Evolutionary conservation across 2,797 vertebrate genomes (phyloP).

Genomic region (Chrosomus eos): DNA sequence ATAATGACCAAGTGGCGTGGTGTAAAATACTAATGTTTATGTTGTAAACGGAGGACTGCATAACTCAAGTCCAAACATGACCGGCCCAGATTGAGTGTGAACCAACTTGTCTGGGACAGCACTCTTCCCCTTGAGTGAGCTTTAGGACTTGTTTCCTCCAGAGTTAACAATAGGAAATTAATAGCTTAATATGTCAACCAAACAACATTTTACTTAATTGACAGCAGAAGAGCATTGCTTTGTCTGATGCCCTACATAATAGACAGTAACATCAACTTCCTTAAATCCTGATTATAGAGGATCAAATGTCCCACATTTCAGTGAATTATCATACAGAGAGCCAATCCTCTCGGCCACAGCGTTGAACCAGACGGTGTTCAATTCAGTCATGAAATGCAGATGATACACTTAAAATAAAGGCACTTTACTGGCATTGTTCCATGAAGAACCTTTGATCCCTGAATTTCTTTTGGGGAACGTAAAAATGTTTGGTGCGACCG

Average conservation of each 20-base stretch:
- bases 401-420: not conserved
- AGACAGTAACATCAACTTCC: constrained; percentile 36
- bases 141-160: not conserved
- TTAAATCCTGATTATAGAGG: constrained; percentile 11
- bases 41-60: constrained; percentile 26
- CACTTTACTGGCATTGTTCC: not conserved
- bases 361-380: not conserved
- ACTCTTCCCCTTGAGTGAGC: not conserved
- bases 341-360: not conserved
- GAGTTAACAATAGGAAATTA: not conserved
- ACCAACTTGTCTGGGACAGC: not conserved
- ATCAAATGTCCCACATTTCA: not conserved
- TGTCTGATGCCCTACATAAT: constrained; percentile 24
- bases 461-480: not conserved
- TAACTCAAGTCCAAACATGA: constrained; percentile 29
- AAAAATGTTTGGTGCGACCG: not conserved
- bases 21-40: constrained; percentile 39
- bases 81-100: not conserved
- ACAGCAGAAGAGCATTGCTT: constrained; percentile 25
- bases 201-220: constrained; percentile 14
- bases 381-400: constrained; percentile 31
- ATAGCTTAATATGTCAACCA: not conserved
- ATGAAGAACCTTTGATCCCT: not conserved
- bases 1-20: constrained; percentile 47
- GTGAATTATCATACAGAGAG: not conserved